Conservation (phyloP, 2,888 invertebrate genomes). For the Hartigia nigra region DNA sequence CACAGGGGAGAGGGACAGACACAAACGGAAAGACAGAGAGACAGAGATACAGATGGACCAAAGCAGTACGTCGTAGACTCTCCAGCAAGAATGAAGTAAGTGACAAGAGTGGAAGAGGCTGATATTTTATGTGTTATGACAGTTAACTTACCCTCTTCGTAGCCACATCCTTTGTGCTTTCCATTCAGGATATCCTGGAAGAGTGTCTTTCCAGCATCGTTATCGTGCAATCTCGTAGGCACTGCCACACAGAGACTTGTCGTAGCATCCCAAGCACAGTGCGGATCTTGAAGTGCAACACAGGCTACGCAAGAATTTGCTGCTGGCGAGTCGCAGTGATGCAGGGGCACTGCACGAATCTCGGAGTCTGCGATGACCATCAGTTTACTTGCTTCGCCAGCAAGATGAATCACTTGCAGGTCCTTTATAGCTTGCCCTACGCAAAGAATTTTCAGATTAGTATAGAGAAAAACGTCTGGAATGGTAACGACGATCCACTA, state of each 20-base stretch:
- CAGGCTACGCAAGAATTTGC: constrained; percentile 78
- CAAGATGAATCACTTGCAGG: constrained; percentile 73
- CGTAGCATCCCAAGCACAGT: constrained; percentile 93
- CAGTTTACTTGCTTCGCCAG: constrained; percentile 81
- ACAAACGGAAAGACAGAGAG: constrained; percentile 37
- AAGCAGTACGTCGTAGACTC: constrained; percentile 10
- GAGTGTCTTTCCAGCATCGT: constrained; percentile 71
- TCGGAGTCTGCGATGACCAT: constrained; percentile 90
- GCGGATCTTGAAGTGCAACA: constrained; percentile 93
- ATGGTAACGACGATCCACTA: no score
- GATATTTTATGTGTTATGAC: no score
- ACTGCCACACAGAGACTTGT: constrained; percentile 70
- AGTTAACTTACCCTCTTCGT: constrained; percentile 57
- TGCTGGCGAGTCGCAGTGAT: constrained; percentile 75
- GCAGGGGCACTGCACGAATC: constrained; percentile 85
- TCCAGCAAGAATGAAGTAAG: no score
- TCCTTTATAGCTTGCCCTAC: constrained; percentile 73
- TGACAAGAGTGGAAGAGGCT: no score
- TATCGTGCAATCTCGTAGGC: constrained; percentile 70
- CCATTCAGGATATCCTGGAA: constrained; percentile 81
- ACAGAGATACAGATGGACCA: constrained; percentile 25
- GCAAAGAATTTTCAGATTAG: no score
- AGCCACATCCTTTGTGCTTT: constrained; percentile 72
- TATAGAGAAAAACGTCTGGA: no score
- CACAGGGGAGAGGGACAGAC: constrained; percentile 39